phyloP scores from a whole-genome alignment of 2,888 invertebrate genomes.

The Patella ulyssiponensis region DNA sequence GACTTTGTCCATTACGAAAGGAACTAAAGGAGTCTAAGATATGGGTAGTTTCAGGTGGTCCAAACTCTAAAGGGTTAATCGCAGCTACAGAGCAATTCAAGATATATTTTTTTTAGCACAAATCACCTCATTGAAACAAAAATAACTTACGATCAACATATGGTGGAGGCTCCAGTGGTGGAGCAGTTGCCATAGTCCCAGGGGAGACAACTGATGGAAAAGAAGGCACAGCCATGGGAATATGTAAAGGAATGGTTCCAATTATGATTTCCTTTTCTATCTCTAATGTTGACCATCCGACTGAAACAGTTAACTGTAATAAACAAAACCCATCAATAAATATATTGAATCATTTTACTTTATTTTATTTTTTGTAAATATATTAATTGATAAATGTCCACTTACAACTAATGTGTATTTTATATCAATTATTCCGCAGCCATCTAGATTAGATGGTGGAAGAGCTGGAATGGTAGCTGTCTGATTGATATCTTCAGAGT shows the following conservation, averaged over 20 bases:
- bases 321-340: constrained; percentile 4
- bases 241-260: constrained; percentile 44
- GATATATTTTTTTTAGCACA: background rate
- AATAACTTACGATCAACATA: constrained; percentile 43
- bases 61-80: background rate
- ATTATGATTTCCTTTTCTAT: constrained; percentile 45
- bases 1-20: too few relatives aligned
- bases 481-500: constrained; percentile 89
- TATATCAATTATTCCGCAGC: constrained; percentile 93
- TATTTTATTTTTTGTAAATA: too few relatives aligned
- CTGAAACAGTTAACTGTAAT: constrained; percentile 42
- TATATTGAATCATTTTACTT: too few relatives aligned
- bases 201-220: constrained; percentile 21
- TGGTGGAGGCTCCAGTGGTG: constrained; percentile 38
- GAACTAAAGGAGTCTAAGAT: too few relatives aligned
- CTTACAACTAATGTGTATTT: constrained; percentile 77
- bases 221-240: constrained; percentile 23
- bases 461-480: constrained; percentile 92
- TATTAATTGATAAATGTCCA: background rate
- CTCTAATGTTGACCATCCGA: constrained; percentile 42
- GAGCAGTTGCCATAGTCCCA: constrained; percentile 31
- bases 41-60: too few relatives aligned
- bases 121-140: too few relatives aligned
- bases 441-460: constrained; percentile 93
- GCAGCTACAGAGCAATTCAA: background rate